phyloP scores from a whole-genome alignment of 1,140 invertebrate genomes.

The Diorhabda carinulata region DNA sequence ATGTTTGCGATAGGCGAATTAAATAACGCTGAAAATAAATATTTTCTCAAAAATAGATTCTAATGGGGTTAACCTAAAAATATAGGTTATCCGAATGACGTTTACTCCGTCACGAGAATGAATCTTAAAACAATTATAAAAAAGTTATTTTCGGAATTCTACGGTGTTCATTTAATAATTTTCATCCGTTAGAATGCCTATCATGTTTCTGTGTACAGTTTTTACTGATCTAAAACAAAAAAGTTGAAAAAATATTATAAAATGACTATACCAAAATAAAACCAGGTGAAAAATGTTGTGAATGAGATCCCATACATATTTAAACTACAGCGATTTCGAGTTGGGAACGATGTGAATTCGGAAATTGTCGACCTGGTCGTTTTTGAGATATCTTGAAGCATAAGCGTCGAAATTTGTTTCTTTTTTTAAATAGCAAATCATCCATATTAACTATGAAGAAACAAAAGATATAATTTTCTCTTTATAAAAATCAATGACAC shows the following conservation, averaged over 20 bases:
- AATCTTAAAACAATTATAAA: constrained; percentile 3
- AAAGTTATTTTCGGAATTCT: neutral
- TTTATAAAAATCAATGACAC: too few relatives aligned
- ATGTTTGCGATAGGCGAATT: neutral
- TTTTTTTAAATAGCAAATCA: too few relatives aligned
- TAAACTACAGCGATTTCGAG: constrained; percentile 27
- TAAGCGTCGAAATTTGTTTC: constrained; percentile 4
- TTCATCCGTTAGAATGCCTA: neutral
- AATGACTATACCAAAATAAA: neutral
- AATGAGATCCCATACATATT: constrained; percentile 26
- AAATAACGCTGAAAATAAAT: constrained; percentile 24
- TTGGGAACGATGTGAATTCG: constrained; percentile 28
- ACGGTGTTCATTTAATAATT: neutral
- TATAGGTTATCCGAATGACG: constrained; percentile 20
- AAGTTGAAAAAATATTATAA: neutral
- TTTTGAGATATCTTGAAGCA: constrained; percentile 25
- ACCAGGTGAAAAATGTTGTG: constrained; percentile 11
- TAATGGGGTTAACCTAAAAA: constrained; percentile 24
- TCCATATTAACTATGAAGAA: too few relatives aligned
- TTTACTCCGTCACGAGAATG: neutral
- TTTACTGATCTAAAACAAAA: too few relatives aligned
- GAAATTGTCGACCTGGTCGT: constrained; percentile 28
- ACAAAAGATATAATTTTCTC: too few relatives aligned
- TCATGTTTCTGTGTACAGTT: neutral
- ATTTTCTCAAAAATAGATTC: constrained; percentile 32